Conservation (phyloP, 1,140 invertebrate species). For the Telenomus remus region DNA sequence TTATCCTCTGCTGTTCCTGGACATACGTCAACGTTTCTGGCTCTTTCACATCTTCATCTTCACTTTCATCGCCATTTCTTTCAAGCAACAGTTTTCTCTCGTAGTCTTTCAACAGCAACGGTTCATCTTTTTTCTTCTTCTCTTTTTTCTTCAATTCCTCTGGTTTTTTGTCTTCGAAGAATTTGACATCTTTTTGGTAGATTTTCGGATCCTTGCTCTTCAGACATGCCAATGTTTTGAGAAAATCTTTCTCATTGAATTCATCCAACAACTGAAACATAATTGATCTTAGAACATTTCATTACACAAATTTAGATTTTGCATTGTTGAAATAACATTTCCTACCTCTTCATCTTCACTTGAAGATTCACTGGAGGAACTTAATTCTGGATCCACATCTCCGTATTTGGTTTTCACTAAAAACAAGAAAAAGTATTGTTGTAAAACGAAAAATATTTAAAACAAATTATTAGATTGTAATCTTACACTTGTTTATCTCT, state of each 20-base stretch:
- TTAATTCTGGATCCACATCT: conserved; percentile 71
- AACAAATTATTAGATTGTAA: conserved; percentile 22
- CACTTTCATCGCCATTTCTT: conserved; percentile 79
- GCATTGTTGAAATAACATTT: not conserved
- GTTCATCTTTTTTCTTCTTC: conserved; percentile 74
- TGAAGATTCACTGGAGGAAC: conserved; percentile 74
- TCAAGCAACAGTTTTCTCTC: conserved; percentile 86
- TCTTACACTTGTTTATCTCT: conserved; percentile 88
- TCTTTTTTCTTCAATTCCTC: conserved; percentile 57
- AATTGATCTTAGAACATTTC: not conserved
- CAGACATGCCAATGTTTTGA: conserved; percentile 87
- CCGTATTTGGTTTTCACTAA: conserved; percentile 82
- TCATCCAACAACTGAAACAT: conserved; percentile 58
- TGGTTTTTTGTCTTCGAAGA: conserved; percentile 79
- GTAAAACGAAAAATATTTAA: conserved; percentile 28
- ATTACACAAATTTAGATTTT: not conserved
- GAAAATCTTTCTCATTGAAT: conserved; percentile 87
- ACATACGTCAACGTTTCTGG: conserved; percentile 77
- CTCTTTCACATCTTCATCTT: conserved; percentile 75
- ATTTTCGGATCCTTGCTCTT: conserved; percentile 93
- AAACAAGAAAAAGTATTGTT: conserved; percentile 16
- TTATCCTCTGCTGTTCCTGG: conserved; percentile 83
- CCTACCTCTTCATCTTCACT: conserved; percentile 79
- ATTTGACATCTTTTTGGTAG: conserved; percentile 85
- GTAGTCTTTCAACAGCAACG: conserved; percentile 86